These are phyloP conservation scores for Drosophila biarmipes DNA, from an alignment of 1,140 invertebrate genomes.

Conservation along the genomic window DNA sequence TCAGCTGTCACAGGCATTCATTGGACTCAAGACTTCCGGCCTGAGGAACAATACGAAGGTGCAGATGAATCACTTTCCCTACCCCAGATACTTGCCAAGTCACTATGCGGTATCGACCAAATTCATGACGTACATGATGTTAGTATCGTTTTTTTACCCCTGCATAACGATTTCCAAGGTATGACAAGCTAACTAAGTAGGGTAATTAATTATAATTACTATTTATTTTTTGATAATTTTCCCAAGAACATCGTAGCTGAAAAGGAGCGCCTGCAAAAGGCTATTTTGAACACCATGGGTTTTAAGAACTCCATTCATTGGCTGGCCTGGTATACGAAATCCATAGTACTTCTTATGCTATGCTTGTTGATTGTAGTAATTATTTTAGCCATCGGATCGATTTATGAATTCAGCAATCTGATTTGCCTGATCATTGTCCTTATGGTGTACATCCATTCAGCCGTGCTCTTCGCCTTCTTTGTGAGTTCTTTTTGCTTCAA, in stretches of 20 bases:
- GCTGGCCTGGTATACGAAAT: slow-evolving; percentile 91
- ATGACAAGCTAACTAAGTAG: neutral
- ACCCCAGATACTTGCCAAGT: neutral
- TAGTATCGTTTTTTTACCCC: slow-evolving; percentile 7
- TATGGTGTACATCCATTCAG: slow-evolving; percentile 59
- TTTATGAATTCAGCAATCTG: neutral
- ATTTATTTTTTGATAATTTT: neutral
- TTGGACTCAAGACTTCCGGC: neutral
- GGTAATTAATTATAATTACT: neutral
- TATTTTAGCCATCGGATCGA: slow-evolving; percentile 79
- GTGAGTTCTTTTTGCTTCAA: slow-evolving; percentile 87
- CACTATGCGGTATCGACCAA: neutral
- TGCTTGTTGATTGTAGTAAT: neutral
- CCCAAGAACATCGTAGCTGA: slow-evolving; percentile 85
- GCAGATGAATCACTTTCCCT: slow-evolving; percentile 4
- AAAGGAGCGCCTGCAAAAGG: slow-evolving; percentile 88
- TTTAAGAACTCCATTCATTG: slow-evolving; percentile 91
- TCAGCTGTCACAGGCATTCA: neutral
- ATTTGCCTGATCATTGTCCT: neutral
- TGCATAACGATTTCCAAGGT: slow-evolving; percentile 5
- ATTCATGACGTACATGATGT: neutral
- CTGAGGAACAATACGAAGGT: neutral
- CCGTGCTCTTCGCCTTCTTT: slow-evolving; percentile 86
- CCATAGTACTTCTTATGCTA: slow-evolving; percentile 87
- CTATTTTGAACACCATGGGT: slow-evolving; percentile 94